Percentiles rank a stretch among this genome's conserved stretches.
Evolutionary conservation across 1,140 invertebrate species (phyloP).

Genomic region (Brachystomella parvula): DNA sequence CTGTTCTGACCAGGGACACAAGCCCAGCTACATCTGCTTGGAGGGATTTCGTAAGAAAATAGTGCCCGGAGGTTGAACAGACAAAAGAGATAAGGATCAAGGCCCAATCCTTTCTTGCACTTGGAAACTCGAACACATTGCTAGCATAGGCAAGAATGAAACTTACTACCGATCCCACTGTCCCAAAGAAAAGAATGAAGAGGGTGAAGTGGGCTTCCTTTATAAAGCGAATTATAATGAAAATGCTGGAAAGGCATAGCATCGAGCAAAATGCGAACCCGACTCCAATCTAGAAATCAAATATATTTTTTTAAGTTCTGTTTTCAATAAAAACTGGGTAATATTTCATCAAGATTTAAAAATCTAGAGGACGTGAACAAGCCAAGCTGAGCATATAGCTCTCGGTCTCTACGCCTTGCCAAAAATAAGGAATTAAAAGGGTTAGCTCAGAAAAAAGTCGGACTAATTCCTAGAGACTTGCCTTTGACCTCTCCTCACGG

Average conservation of each 20-base stretch:
- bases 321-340: background rate
- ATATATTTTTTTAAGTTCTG: background rate
- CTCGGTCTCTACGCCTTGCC: no score
- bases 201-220: slow-evolving; percentile 15
- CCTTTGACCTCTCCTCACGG: no score
- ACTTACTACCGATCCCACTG: slow-evolving; percentile 9
- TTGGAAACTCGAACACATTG: background rate
- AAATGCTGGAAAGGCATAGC: background rate
- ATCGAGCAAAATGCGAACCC: background rate
- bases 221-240: slow-evolving; percentile 14
- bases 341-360: background rate
- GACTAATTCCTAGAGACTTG: no score
- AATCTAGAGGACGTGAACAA: no score
- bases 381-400: no score
- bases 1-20: slow-evolving; percentile 2
- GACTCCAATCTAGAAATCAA: slow-evolving; percentile 7
- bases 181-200: background rate
- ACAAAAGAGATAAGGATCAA: background rate
- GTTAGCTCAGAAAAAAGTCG: no score
- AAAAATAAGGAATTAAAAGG: no score
- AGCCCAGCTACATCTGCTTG: slow-evolving; percentile 15
- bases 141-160: background rate
- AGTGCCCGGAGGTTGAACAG: slow-evolving; percentile 14
- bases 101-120: background rate
- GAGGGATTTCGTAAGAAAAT: slow-evolving; percentile 11